A percentile compares a stretch with the other conserved stretches of the same genome.
Conservation (phyloP, 2,113 vertebrate species). For the Amia ocellicauda region DNA sequence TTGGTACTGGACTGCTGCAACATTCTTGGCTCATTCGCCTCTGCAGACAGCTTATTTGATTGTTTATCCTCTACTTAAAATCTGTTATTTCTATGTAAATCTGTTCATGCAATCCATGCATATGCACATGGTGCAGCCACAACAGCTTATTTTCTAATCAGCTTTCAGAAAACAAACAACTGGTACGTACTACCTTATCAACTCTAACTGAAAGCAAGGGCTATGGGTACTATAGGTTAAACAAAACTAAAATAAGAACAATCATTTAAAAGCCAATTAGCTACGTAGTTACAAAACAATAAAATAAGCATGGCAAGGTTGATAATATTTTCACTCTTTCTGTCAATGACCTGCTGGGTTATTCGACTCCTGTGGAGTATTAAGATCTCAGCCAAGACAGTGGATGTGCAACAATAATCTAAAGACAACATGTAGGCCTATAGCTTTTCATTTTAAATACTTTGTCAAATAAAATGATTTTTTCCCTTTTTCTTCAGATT, state of each 20-base stretch:
- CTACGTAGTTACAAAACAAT: slow-evolving; percentile 24
- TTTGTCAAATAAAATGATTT: slow-evolving; percentile 69
- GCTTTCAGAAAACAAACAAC: no score
- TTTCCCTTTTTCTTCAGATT: slow-evolving; percentile 39
- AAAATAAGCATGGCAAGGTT: neutral
- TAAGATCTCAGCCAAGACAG: slow-evolving; percentile 60
- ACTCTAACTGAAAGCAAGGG: no score
- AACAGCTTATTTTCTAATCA: no score
- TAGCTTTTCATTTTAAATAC: slow-evolving; percentile 57
- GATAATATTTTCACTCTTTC: slow-evolving; percentile 46
- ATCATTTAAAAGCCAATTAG: slow-evolving; percentile 35
- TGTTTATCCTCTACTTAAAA: neutral
- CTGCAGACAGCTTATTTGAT: neutral
- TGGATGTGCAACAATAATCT: slow-evolving; percentile 60
- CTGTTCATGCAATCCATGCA: no score
- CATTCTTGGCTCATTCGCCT: no score
- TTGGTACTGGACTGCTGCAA: neutral
- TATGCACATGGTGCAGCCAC: no score
- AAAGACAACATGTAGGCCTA: slow-evolving; percentile 51
- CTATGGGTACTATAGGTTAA: no score
- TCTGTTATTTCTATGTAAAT: neutral
- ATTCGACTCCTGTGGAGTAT: slow-evolving; percentile 52
- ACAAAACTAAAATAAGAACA: no score
- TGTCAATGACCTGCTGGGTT: slow-evolving; percentile 48
- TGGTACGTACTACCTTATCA: no score